These are phyloP conservation scores for Callionymus lyra DNA, from an alignment of 2,113 vertebrate species.

Conservation along the genomic window DNA sequence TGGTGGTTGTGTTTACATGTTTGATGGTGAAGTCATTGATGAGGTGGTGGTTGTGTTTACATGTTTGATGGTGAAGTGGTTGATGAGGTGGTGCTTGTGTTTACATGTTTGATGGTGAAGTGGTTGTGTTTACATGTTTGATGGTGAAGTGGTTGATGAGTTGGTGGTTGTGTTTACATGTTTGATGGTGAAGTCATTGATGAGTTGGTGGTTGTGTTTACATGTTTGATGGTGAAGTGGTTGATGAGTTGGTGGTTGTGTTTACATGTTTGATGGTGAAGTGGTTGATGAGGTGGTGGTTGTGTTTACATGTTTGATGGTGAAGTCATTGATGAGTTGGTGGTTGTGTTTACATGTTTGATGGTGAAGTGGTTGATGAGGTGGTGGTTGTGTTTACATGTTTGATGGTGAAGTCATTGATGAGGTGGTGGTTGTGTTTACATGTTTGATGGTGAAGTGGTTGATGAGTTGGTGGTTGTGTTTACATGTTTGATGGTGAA, in stretches of 20 bases:
- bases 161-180: conserved; percentile 98
- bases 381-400: conserved; percentile 98
- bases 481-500: no score
- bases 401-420: conserved; percentile 99
- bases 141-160: conserved; percentile 99
- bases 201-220: conserved; percentile 97
- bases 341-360: conserved; percentile 98
- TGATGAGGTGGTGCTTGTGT: conserved; percentile 99
- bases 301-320: conserved; percentile 98
- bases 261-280: conserved; percentile 98
- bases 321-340: conserved; percentile 99
- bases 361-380: conserved; percentile 99
- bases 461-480: conserved; percentile 99
- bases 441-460: conserved; percentile 99
- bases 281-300: conserved; percentile 99
- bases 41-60: conserved; percentile 97
- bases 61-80: conserved; percentile 99
- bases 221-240: conserved; percentile 99
- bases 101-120: no score
- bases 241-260: conserved; percentile 99
- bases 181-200: conserved; percentile 99
- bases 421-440: conserved; percentile 97
- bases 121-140: conserved; percentile 80
- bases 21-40: conserved; percentile 99
- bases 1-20: conserved; percentile 98